Percentiles rank a stretch among this genome's conserved stretches.
These are phyloP conservation scores for Notodonta ziczac DNA, from an alignment of 2,888 invertebrate species.

Conservation along the genomic window DNA sequence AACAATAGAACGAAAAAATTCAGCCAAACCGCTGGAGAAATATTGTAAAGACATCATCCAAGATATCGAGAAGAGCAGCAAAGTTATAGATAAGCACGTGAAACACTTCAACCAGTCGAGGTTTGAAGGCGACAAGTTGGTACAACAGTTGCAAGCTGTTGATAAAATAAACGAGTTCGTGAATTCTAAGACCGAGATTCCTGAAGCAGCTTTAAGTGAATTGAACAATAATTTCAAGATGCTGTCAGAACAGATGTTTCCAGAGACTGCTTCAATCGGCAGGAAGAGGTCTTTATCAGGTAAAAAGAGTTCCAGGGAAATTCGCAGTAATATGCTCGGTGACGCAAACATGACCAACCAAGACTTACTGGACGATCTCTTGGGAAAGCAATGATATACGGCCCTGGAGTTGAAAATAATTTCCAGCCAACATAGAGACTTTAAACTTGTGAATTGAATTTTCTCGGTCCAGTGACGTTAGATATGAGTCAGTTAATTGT, in stretches of 20 bases:
- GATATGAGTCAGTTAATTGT: conserved; percentile 18
- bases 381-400: conserved; percentile 75
- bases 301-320: conserved; percentile 54
- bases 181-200: conserved; percentile 60
- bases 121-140: conserved; percentile 76
- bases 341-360: conserved; percentile 73
- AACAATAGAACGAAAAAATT: conserved; percentile 50
- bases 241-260: conserved; percentile 65
- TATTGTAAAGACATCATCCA: conserved; percentile 77
- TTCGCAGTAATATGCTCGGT: conserved; percentile 58
- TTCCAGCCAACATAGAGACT: conserved; percentile 9
- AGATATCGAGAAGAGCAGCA: conserved; percentile 73
- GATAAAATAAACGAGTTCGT: conserved; percentile 80
- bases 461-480: conserved; percentile 9
- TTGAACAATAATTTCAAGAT: conserved; percentile 76
- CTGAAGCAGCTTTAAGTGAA: conserved; percentile 61
- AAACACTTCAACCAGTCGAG: conserved; percentile 73
- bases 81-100: conserved; percentile 80
- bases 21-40: conserved; percentile 67
- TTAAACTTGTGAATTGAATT: conserved; percentile 9
- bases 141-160: conserved; percentile 78
- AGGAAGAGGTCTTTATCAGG: conserved; percentile 68
- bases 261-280: conserved; percentile 42
- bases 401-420: conserved; percentile 13
- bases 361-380: conserved; percentile 71